These are phyloP conservation scores for Acanthopagrus latus DNA, from an alignment of 2,797 vertebrate genomes.

Conservation along the genomic window DNA sequence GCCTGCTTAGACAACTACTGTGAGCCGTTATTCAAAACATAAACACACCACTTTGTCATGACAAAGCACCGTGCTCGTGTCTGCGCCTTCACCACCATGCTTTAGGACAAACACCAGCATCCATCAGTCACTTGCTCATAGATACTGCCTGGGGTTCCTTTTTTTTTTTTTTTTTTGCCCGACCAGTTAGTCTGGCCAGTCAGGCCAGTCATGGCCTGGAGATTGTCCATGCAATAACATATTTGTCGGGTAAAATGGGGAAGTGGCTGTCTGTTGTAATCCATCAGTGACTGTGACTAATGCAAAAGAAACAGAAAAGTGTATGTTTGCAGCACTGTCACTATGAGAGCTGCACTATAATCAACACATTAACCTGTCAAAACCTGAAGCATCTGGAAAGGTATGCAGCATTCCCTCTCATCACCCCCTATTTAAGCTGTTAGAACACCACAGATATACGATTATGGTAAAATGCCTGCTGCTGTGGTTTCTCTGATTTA, in stretches of 20 bases:
- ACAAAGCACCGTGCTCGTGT: constrained; percentile 20
- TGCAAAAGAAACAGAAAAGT: not conserved
- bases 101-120: too few species aligned
- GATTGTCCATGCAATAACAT: constrained; percentile 13
- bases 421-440: not conserved
- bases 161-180: not conserved
- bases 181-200: constrained; percentile 5
- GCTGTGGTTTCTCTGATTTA: not conserved
- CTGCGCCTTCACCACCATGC: constrained; percentile 1
- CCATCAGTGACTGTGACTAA: constrained; percentile 16
- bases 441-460: not conserved
- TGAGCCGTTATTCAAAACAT: not conserved
- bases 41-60: constrained; percentile 13
- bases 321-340: constrained; percentile 3
- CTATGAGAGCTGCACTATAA: not conserved
- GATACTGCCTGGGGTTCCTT: constrained; percentile 24
- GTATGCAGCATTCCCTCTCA: not conserved
- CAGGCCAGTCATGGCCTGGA: constrained; percentile 1
- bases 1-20: constrained; percentile 5
- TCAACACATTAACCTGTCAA: constrained; percentile 45
- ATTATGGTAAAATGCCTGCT: not conserved
- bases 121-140: too few species aligned
- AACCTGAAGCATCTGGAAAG: constrained; percentile 18
- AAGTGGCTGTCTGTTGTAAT: constrained; percentile 37
- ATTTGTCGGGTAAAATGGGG: constrained; percentile 19